A percentile compares a stretch with the other conserved stretches of the same genome.
Conservation (phyloP, 2,888 invertebrate species). For the Griposia aprilina region DNA sequence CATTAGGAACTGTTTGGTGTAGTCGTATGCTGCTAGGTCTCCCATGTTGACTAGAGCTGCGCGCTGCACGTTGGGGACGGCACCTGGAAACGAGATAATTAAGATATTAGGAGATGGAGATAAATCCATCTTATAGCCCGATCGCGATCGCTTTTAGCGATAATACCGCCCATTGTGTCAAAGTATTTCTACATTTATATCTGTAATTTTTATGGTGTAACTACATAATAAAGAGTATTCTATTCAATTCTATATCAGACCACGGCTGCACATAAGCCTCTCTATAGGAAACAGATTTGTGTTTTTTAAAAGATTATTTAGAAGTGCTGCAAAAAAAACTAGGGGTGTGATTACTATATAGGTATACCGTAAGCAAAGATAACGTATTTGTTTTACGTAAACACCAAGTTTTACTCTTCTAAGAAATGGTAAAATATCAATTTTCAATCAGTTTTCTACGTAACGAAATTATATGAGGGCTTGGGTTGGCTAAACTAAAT, state of each 20-base stretch:
- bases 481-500: slow-evolving; percentile 25
- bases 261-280: not conserved
- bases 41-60: slow-evolving; percentile 95
- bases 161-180: no score
- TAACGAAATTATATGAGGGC: not conserved
- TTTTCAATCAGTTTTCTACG: not conserved
- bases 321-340: no score
- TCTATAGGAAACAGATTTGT: not conserved
- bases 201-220: no score
- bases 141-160: no score
- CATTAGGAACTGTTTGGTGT: slow-evolving; percentile 94
- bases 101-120: not conserved
- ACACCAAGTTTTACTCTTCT: not conserved
- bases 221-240: no score
- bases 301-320: not conserved
- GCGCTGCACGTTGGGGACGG: slow-evolving; percentile 96
- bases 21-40: slow-evolving; percentile 97
- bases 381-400: not conserved
- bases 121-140: no score
- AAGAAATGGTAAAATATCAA: not conserved
- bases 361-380: not conserved
- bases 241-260: not conserved
- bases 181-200: no score
- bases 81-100: slow-evolving; percentile 88
- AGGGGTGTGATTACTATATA: not conserved